phyloP scores from a whole-genome alignment of 2,888 invertebrate genomes.

The Drosophila monieri region DNA sequence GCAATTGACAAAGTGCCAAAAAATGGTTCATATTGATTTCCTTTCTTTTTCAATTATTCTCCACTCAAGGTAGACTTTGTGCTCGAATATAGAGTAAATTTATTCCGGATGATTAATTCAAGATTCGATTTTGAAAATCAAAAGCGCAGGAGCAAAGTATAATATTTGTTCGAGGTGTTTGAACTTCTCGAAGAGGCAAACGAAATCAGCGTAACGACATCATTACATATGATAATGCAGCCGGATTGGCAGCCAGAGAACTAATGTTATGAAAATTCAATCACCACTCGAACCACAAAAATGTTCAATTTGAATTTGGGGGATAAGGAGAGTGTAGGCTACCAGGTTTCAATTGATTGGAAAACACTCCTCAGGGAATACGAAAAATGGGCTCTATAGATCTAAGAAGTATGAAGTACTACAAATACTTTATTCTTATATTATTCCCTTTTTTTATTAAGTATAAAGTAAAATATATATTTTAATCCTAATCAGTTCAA shows the following conservation, averaged over 20 bases:
- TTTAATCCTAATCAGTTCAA: too few relatives aligned
- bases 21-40: conserved; percentile 6
- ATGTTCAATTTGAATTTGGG: conserved; percentile 14
- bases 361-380: not conserved
- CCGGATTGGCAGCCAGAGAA: conserved; percentile 29
- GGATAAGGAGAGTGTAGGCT: not conserved
- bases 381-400: not conserved
- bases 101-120: conserved; percentile 83
- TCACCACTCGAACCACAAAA: conserved; percentile 28
- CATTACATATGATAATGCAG: conserved; percentile 82
- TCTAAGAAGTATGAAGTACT: too few relatives aligned
- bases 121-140: conserved; percentile 75
- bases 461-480: too few relatives aligned
- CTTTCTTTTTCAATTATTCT: conserved; percentile 14
- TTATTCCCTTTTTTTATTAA: too few relatives aligned
- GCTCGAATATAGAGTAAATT: conserved; percentile 73
- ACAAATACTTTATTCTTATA: too few relatives aligned
- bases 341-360: not conserved
- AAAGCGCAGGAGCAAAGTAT: conserved; percentile 49
- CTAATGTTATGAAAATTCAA: conserved; percentile 71
- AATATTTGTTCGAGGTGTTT: conserved; percentile 80
- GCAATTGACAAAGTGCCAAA: conserved; percentile 28
- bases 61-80: conserved; percentile 23
- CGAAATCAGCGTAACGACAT: conserved; percentile 64
- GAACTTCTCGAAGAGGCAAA: conserved; percentile 56